Percentiles rank a stretch among this genome's conserved stretches.
Evolutionary conservation across 2,888 invertebrate genomes (phyloP).

Genomic region (Charanyca ferruginea): DNA sequence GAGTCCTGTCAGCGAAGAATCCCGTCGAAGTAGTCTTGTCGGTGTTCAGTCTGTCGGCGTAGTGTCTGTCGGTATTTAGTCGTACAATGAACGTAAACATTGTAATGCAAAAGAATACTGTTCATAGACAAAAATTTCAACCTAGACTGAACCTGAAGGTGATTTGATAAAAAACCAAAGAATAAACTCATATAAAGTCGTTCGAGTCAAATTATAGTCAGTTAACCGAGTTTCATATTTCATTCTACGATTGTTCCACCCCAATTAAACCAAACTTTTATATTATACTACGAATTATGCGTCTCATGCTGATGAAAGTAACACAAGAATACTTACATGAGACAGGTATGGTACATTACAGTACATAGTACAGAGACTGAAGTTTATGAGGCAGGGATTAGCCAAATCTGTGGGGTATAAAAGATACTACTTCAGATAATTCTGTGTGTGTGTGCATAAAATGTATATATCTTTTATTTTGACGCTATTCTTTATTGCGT

Average conservation of each 20-base stretch:
- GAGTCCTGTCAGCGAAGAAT: no score
- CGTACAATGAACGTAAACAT: no score
- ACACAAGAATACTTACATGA: conserved; percentile 16
- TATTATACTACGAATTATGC: conserved; percentile 53
- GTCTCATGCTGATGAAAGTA: conserved; percentile 55
- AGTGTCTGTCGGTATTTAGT: no score
- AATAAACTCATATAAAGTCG: conserved; percentile 22
- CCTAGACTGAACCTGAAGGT: background rate
- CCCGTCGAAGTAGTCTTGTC: no score
- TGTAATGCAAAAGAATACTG: no score
- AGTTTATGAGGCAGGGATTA: conserved; percentile 8
- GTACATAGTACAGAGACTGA: background rate
- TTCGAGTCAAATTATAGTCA: conserved; percentile 54
- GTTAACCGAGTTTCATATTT: conserved; percentile 62
- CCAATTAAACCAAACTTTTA: conserved; percentile 57
- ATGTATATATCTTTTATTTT: no score
- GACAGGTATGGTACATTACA: background rate
- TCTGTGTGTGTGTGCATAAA: no score
- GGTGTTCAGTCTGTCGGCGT: no score
- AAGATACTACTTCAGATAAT: no score
- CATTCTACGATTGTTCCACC: conserved; percentile 61
- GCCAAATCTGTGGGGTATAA: no score
- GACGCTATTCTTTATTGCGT: no score
- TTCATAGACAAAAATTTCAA: conserved; percentile 7
- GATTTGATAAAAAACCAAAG: conserved; percentile 14